phyloP scores from a whole-genome alignment of 2,797 vertebrate genomes.

The Rhadinocentrus ornatus region DNA sequence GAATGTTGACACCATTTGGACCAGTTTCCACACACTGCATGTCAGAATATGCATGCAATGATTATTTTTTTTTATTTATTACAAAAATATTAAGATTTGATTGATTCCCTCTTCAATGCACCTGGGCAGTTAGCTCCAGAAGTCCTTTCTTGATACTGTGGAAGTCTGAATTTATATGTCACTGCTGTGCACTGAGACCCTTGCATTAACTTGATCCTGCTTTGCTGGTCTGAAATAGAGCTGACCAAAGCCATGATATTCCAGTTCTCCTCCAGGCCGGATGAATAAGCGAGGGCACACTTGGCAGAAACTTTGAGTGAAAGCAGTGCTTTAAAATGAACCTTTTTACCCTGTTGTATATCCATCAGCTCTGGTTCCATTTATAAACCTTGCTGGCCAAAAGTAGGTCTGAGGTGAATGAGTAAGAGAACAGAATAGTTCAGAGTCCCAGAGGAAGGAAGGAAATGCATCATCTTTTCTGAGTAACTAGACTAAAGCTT shows the following conservation, averaged over 20 bases:
- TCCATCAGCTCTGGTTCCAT: constrained; percentile 40
- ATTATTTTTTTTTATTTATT: background rate
- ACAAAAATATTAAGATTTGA: background rate
- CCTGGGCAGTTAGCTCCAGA: constrained; percentile 52
- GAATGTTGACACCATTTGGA: background rate
- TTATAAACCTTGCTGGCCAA: constrained; percentile 58
- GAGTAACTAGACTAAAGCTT: constrained; percentile 20
- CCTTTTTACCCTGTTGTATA: constrained; percentile 14
- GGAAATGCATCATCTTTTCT: constrained; percentile 46
- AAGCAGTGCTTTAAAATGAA: constrained; percentile 45
- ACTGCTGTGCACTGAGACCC: constrained; percentile 24
- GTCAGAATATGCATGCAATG: background rate
- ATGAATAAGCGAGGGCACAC: constrained; percentile 19
- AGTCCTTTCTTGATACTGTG: constrained; percentile 28
- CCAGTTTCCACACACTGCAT: background rate
- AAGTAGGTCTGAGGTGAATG: constrained; percentile 36
- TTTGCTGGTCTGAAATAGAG: constrained; percentile 15
- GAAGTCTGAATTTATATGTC: constrained; percentile 33
- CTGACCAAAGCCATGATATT: constrained; percentile 38
- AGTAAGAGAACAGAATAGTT: constrained; percentile 45
- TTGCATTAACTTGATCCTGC: constrained; percentile 33
- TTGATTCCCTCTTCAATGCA: constrained; percentile 29
- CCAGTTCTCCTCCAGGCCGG: constrained; percentile 9
- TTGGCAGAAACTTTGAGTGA: constrained; percentile 48
- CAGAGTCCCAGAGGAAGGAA: constrained; percentile 30